Evolutionary conservation across 2,113 vertebrate species (phyloP).

Genomic region (Geococcyx californianus): DNA sequence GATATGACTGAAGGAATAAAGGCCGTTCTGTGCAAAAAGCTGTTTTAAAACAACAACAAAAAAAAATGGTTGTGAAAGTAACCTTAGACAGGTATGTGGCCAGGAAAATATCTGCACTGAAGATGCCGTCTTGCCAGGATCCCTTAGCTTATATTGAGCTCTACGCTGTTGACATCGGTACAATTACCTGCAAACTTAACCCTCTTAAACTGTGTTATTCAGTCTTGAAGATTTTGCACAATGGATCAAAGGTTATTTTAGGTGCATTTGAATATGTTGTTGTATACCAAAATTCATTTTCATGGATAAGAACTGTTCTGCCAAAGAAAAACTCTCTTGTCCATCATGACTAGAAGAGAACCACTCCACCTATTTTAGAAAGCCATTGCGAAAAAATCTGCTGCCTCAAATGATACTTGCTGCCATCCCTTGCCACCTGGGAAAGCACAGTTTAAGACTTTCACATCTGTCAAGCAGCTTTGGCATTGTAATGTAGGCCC

Average conservation of each 20-base stretch:
- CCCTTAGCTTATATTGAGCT: background rate
- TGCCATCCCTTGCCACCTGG: slow-evolving; percentile 1
- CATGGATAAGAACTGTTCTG: background rate
- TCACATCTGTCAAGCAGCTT: slow-evolving; percentile 29
- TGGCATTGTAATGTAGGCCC: background rate
- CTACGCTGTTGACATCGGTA: background rate
- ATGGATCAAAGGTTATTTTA: background rate
- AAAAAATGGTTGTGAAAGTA: background rate
- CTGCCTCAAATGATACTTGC: background rate
- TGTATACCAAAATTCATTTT: background rate
- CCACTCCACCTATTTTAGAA: background rate
- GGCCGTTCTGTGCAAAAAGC: background rate
- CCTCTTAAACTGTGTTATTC: background rate
- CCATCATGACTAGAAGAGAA: background rate
- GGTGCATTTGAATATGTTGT: background rate
- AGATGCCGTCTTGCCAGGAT: background rate
- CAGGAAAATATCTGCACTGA: background rate
- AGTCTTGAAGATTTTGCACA: background rate
- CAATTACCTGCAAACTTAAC: background rate
- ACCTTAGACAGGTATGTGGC: background rate
- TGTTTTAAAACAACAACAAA: background rate
- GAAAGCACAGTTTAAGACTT: slow-evolving; percentile 19
- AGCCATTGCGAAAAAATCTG: background rate
- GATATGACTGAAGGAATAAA: background rate
- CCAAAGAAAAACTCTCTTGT: background rate